Conservation (phyloP, 1,140 invertebrate species). For the Varroa destructor region DNA sequence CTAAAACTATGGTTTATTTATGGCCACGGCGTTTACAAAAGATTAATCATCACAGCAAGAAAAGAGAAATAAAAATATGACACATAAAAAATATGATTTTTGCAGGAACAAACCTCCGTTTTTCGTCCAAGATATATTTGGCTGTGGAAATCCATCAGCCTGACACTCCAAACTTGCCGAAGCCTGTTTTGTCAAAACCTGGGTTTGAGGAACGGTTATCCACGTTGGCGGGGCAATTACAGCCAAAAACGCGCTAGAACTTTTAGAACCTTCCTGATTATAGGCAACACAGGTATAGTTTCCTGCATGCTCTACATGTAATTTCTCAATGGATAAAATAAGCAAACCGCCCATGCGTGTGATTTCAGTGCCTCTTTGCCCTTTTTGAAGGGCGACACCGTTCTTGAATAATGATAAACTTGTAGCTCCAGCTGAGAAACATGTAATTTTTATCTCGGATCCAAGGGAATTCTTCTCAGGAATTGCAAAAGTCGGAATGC, state of each 20-base stretch:
- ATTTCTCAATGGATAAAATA: slow-evolving; percentile 13
- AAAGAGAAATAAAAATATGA: too few relatives aligned
- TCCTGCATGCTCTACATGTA: not conserved
- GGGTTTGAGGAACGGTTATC: not conserved
- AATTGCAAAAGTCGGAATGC: slow-evolving; percentile 12
- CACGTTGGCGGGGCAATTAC: not conserved
- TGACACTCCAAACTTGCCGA: not conserved
- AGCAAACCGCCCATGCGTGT: slow-evolving; percentile 11
- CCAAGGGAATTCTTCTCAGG: slow-evolving; percentile 10
- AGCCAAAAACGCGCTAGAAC: not conserved
- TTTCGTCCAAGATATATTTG: slow-evolving; percentile 13
- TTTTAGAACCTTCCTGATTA: not conserved
- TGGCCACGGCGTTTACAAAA: too few relatives aligned
- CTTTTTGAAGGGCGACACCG: not conserved
- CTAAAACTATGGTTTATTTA: too few relatives aligned
- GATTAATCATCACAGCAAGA: too few relatives aligned
- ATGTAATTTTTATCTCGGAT: slow-evolving; percentile 15
- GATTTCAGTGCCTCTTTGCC: slow-evolving; percentile 9
- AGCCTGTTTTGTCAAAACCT: not conserved
- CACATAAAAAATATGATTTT: too few relatives aligned
- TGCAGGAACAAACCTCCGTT: not conserved
- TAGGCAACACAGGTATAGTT: slow-evolving; percentile 9
- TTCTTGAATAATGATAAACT: slow-evolving; percentile 5
- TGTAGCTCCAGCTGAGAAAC: not conserved
- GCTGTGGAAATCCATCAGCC: slow-evolving; percentile 2